A percentile compares a stretch with the other conserved stretches of the same genome.
Evolutionary conservation across 2,797 vertebrate genomes (phyloP).

Genomic region (Micromesistius poutassou): DNA sequence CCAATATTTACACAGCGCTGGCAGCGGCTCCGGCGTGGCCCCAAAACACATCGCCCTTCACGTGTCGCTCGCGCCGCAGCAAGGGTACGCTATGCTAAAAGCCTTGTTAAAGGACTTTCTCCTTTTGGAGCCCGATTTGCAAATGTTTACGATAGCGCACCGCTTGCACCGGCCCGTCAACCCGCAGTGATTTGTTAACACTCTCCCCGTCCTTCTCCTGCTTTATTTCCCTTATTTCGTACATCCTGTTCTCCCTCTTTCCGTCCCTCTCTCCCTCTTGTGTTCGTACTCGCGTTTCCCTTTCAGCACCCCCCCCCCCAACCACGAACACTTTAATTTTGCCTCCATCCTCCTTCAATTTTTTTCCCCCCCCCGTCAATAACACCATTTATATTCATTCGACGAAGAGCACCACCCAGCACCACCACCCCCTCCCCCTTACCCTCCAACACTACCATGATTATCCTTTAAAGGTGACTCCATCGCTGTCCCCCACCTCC

Average conservation of each 20-base stretch:
- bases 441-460: slow-evolving; percentile 60
- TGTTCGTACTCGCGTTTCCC: slow-evolving; percentile 12
- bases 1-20: slow-evolving; percentile 42
- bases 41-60: slow-evolving; percentile 47
- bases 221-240: slow-evolving; percentile 21
- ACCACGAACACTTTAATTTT: slow-evolving; percentile 4
- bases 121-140: slow-evolving; percentile 59
- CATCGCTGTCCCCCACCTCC: slow-evolving; percentile 44
- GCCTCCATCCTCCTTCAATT: too few relatives aligned
- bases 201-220: too few relatives aligned
- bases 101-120: slow-evolving; percentile 55
- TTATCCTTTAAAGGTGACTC: slow-evolving; percentile 69
- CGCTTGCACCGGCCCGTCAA: slow-evolving; percentile 45
- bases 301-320: slow-evolving; percentile 9
- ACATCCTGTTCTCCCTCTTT: slow-evolving; percentile 28
- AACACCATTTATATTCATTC: slow-evolving; percentile 69
- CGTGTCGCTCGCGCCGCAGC: slow-evolving; percentile 43
- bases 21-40: too few relatives aligned
- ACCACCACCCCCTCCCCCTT: neutral
- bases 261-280: too few relatives aligned
- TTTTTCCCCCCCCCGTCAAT: slow-evolving; percentile 49
- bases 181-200: slow-evolving; percentile 21
- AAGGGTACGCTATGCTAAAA: slow-evolving; percentile 60
- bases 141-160: slow-evolving; percentile 61
- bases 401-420: slow-evolving; percentile 1